A percentile compares a stretch with the other conserved stretches of the same genome.
Conservation (phyloP, 2,113 vertebrate genomes). For the Dromas ardeola region DNA sequence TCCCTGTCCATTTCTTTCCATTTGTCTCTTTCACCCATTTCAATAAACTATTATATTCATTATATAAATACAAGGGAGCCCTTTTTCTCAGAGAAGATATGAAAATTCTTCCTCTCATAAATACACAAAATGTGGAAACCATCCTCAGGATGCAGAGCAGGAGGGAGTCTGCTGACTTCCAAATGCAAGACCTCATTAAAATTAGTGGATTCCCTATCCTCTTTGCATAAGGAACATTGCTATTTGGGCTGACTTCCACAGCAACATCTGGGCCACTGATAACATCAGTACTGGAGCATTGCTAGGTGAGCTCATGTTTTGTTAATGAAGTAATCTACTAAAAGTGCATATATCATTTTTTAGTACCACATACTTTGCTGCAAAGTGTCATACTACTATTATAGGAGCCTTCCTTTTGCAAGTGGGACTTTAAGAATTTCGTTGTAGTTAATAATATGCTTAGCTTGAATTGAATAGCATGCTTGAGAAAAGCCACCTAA, state of each 20-base stretch:
- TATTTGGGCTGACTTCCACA: slow-evolving; percentile 60
- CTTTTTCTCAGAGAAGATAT: neutral
- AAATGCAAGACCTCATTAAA: slow-evolving; percentile 30
- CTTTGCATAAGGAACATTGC: slow-evolving; percentile 41
- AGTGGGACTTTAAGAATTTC: neutral
- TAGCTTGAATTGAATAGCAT: neutral
- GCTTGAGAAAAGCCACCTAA: neutral
- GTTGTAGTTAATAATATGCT: neutral
- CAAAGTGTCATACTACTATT: neutral
- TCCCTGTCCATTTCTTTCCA: neutral
- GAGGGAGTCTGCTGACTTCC: slow-evolving; percentile 24
- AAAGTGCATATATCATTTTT: slow-evolving; percentile 45
- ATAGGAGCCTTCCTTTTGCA: slow-evolving; percentile 10
- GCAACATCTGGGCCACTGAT: slow-evolving; percentile 61
- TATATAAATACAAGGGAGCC: neutral
- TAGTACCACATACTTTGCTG: slow-evolving; percentile 17
- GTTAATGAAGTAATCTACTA: slow-evolving; percentile 61
- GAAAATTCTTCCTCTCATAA: neutral
- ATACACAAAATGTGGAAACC: neutral
- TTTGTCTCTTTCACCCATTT: neutral
- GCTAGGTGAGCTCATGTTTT: slow-evolving; percentile 68
- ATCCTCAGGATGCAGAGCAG: slow-evolving; percentile 1
- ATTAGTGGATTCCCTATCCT: slow-evolving; percentile 39
- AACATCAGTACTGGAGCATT: slow-evolving; percentile 61
- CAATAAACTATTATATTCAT: neutral